phyloP scores from a whole-genome alignment of 2,888 invertebrate genomes.

The Amphiduros pacificus region DNA sequence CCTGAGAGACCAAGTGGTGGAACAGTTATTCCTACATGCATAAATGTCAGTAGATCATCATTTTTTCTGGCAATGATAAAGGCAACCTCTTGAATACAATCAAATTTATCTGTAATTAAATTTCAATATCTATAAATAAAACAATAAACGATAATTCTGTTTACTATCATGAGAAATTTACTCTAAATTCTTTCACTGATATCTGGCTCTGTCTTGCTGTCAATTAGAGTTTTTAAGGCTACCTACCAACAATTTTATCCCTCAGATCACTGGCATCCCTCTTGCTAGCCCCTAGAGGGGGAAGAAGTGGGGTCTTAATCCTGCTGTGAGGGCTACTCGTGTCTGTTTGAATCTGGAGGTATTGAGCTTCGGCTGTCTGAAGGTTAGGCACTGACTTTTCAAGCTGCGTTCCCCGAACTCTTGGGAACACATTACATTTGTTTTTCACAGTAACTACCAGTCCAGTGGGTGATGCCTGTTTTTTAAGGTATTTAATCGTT shows the following conservation, averaged over 20 bases:
- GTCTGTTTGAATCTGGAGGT: conserved; percentile 55
- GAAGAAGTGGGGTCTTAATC: conserved; percentile 55
- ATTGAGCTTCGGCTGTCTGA: conserved; percentile 55
- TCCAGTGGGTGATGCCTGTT: conserved; percentile 21
- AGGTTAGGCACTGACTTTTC: conserved; percentile 52
- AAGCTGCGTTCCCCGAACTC: conserved; percentile 53
- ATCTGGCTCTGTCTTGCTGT: too few relatives aligned
- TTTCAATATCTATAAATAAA: too few relatives aligned
- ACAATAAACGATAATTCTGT: too few relatives aligned
- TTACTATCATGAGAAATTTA: too few relatives aligned
- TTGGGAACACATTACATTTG: conserved; percentile 45
- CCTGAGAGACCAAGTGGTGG: too few relatives aligned
- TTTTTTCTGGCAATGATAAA: too few relatives aligned
- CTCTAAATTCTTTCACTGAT: too few relatives aligned
- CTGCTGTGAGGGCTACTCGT: conserved; percentile 55
- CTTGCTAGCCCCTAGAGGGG: conserved; percentile 49
- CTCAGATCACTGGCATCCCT: conserved; percentile 48
- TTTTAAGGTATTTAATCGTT: conserved; percentile 44
- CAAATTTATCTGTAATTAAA: too few relatives aligned
- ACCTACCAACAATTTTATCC: conserved; percentile 55
- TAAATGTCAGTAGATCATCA: too few relatives aligned
- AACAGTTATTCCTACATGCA: too few relatives aligned
- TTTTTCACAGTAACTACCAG: conserved; percentile 12
- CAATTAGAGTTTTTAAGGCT: too few relatives aligned
- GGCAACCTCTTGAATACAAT: too few relatives aligned